Conservation (phyloP, 2,888 invertebrate genomes). For the Choreutis nemorana region DNA sequence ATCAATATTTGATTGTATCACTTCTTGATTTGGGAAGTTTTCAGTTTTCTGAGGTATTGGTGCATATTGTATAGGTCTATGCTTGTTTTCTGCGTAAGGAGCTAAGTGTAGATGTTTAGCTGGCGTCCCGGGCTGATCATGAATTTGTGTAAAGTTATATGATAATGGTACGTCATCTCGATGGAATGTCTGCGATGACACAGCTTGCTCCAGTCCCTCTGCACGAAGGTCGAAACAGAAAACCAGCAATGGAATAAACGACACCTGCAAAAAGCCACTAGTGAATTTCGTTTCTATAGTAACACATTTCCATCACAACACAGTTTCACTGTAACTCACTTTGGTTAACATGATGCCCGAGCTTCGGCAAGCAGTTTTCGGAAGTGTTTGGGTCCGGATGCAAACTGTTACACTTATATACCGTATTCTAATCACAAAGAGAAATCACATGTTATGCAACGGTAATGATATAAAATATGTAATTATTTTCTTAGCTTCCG, state of each 20-base stretch:
- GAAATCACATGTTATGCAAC: constrained; percentile 26
- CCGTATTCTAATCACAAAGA: constrained; percentile 22
- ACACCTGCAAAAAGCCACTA: constrained; percentile 17
- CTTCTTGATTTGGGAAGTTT: too few species aligned
- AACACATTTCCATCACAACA: not conserved
- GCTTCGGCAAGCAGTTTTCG: constrained; percentile 15
- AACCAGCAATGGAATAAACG: constrained; percentile 12
- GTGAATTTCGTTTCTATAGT: not conserved
- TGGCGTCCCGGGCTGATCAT: constrained; percentile 5
- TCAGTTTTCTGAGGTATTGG: constrained; percentile 10
- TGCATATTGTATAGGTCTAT: constrained; percentile 19
- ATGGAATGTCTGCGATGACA: constrained; percentile 18
- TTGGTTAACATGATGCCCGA: constrained; percentile 17
- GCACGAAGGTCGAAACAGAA: constrained; percentile 9
- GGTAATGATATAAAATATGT: constrained; percentile 19
- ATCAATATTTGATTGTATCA: too few species aligned
- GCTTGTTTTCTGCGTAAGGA: constrained; percentile 1
- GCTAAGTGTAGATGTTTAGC: constrained; percentile 1
- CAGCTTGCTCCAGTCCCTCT: constrained; percentile 13
- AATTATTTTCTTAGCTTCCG: constrained; percentile 17
- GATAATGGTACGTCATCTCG: constrained; percentile 21
- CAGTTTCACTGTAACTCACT: constrained; percentile 17
- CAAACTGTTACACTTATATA: constrained; percentile 24
- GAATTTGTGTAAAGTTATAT: constrained; percentile 17
- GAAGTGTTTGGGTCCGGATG: constrained; percentile 22